Evolutionary conservation across 2,888 invertebrate species (phyloP).

Genomic region (Mythimna ferrago): DNA sequence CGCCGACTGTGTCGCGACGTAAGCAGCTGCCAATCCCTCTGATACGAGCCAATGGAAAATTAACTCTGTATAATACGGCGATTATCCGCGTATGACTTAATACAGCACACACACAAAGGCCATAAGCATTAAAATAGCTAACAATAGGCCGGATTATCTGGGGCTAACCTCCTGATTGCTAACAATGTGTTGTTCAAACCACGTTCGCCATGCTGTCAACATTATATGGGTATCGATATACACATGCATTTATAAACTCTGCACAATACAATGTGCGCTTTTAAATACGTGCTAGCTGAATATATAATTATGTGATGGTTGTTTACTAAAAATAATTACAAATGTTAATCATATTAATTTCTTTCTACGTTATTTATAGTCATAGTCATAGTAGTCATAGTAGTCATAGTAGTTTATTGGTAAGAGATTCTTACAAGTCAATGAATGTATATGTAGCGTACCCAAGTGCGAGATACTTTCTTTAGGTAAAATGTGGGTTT

Average conservation of each 20-base stretch:
- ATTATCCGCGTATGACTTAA: constrained; percentile 90
- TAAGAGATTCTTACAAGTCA: too few species aligned
- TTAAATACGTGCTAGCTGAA: constrained; percentile 29
- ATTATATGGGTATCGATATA: constrained; percentile 49
- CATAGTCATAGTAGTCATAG: too few species aligned
- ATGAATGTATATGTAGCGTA: too few species aligned
- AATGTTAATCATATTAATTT: background rate
- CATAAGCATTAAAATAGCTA: constrained; percentile 89
- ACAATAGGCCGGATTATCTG: constrained; percentile 88
- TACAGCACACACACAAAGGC: constrained; percentile 87
- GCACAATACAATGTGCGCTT: constrained; percentile 25
- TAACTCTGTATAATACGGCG: constrained; percentile 88
- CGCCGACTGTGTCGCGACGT: constrained; percentile 76
- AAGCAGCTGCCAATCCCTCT: constrained; percentile 85
- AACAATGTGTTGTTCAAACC: constrained; percentile 79
- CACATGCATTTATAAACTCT: constrained; percentile 31
- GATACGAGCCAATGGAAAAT: constrained; percentile 85
- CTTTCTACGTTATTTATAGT: background rate
- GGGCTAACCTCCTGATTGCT: constrained; percentile 80
- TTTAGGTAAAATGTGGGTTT: background rate
- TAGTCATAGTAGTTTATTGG: too few species aligned
- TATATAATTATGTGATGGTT: constrained; percentile 3
- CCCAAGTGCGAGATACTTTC: background rate
- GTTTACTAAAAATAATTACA: constrained; percentile 2
- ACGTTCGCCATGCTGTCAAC: constrained; percentile 66